These are phyloP conservation scores for Papilio helenus DNA, from an alignment of 1,140 invertebrate species.

Conservation along the genomic window DNA sequence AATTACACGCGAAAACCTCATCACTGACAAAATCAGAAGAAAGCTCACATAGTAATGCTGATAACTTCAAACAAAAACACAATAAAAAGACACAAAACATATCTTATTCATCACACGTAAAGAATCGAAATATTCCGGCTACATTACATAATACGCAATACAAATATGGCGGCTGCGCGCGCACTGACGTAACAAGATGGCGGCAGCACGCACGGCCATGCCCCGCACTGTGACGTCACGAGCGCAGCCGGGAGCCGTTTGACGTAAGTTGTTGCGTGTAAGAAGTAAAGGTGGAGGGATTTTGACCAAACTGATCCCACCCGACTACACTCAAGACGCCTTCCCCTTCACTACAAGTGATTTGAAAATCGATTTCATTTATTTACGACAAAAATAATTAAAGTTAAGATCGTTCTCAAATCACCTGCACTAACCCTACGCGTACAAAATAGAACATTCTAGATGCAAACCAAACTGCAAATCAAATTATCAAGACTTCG, in stretches of 20 bases:
- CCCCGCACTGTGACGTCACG: conserved; percentile 17
- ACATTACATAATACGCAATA: conserved; percentile 15
- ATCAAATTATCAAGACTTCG: conserved; percentile 19
- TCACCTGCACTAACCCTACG: conserved; percentile 12
- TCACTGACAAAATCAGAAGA: neutral
- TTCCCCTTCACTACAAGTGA: neutral
- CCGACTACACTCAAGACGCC: neutral
- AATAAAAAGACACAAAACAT: neutral
- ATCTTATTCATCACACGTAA: neutral
- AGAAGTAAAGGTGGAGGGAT: conserved; percentile 31
- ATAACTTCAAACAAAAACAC: conserved; percentile 12
- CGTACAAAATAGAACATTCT: conserved; percentile 21
- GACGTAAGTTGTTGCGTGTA: conserved; percentile 12
- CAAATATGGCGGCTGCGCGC: conserved; percentile 14
- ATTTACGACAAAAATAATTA: neutral
- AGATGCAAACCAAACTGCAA: neutral
- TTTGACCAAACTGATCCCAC: neutral
- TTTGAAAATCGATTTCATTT: neutral
- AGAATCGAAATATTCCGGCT: conserved; percentile 38
- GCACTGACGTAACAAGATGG: neutral
- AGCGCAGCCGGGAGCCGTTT: neutral
- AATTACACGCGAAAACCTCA: neutral
- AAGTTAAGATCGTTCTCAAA: conserved; percentile 12
- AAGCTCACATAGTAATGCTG: neutral
- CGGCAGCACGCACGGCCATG: conserved; percentile 1